A percentile compares a stretch with the other conserved stretches of the same genome.
Evolutionary conservation across 2,888 invertebrate genomes (phyloP).

Genomic region (Eurytoma californica): DNA sequence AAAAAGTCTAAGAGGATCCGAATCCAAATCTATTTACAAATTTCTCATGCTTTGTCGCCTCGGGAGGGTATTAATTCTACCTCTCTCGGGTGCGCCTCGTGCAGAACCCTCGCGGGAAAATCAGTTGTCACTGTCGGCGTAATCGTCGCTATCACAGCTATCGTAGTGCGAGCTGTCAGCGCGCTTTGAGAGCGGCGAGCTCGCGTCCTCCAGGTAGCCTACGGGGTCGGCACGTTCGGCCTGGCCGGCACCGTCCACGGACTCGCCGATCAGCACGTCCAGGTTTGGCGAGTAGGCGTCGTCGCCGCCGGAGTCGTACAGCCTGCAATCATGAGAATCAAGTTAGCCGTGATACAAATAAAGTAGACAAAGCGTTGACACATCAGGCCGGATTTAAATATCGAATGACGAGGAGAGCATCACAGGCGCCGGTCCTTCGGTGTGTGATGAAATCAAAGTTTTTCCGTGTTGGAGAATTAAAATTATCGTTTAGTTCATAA

Average conservation of each 20-base stretch:
- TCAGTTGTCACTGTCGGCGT: slow-evolving; percentile 73
- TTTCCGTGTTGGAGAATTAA: too few species aligned
- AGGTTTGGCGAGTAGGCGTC: slow-evolving; percentile 83
- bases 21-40: slow-evolving; percentile 49
- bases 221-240: slow-evolving; percentile 15
- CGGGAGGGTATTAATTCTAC: neutral
- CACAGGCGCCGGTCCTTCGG: too few species aligned
- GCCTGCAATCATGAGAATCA: slow-evolving; percentile 58
- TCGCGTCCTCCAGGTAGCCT: slow-evolving; percentile 32
- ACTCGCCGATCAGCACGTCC: slow-evolving; percentile 76
- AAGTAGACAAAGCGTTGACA: too few species aligned
- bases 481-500: too few species aligned
- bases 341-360: neutral
- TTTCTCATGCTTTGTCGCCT: neutral
- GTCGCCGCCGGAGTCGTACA: slow-evolving; percentile 73
- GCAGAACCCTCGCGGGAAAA: neutral
- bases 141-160: slow-evolving; percentile 73
- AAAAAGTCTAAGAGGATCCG: slow-evolving; percentile 43
- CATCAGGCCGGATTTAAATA: too few species aligned
- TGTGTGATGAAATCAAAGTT: too few species aligned
- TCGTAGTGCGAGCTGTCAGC: slow-evolving; percentile 67
- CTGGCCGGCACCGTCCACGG: slow-evolving; percentile 57
- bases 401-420: too few species aligned
- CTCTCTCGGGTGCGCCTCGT: neutral
- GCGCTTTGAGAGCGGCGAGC: slow-evolving; percentile 49